Base-by-base conservation (phyloP, 2,888 invertebrate genomes). In the Andrena chrysosceles region DNA sequence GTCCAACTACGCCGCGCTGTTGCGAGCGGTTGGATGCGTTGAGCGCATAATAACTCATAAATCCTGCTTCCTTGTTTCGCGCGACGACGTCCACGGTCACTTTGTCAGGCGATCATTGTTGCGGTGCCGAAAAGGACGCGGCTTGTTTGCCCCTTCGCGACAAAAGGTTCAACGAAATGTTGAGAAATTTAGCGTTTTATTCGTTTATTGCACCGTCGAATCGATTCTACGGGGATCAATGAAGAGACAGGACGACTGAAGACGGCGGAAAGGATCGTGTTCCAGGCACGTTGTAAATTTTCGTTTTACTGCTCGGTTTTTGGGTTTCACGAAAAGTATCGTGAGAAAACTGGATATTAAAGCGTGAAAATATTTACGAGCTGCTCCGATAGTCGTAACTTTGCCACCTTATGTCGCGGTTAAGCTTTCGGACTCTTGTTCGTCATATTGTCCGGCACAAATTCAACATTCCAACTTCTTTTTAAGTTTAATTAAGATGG, bases 31-130 rank as follows among this genome's bases (percentile, higher is more conserved):
- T 72, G 49, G 60, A 84, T 23, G 83, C 52, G 77, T 68, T 60
- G 49, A 77, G 16, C 60, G 64, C 49, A 29, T 74, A 76, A 85
- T 79, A 85, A 77, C 81, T 86, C 79, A 82, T 85, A 87, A 87
- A 87, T 87, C 75, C 82, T 86, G 68, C 67, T 80, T 81, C 78
- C 87, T 83, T 87, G 84, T 87, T 87, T 83, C 70, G 77, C 86
- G 75, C 63, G 56, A 76, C 68, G 75, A 31, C 62, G 67, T 59
- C 23, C 29, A 35, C 29, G 78, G 78, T 77, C 82, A 87, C 78
- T 84, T 87, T 81, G 81, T 84, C 77, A 84, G 71, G 26, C 68
- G 78, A 83, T 83, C 85, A 75, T 83, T 85, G 83, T 75, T 49
- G 69, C 60, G 8, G 48, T 48, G 63, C 59, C 29, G 63, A 63